These are phyloP conservation scores for Nomada hirtipes DNA, from an alignment of 2,888 invertebrate genomes.

Conservation along the genomic window DNA sequence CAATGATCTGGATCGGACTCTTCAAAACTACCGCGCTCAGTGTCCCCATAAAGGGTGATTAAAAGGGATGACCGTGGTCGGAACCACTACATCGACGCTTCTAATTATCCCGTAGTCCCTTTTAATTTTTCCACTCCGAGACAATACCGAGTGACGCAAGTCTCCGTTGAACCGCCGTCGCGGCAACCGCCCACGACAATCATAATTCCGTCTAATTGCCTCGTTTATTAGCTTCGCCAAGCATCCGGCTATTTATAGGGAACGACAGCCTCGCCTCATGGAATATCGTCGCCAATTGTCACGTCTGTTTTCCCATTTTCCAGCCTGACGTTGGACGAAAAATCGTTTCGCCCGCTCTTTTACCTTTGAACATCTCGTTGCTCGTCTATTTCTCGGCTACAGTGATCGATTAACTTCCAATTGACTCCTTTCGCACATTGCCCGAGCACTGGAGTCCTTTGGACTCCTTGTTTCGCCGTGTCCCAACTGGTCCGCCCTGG, in stretches of 20 bases:
- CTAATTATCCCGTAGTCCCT: conserved; percentile 72
- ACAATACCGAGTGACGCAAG: conserved; percentile 72
- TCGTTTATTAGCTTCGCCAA: conserved; percentile 74
- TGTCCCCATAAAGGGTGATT: conserved; percentile 36
- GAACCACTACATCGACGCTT: conserved; percentile 47
- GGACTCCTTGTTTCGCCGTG: conserved; percentile 44
- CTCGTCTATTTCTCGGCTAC: not conserved
- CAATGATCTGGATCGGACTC: conserved; percentile 14
- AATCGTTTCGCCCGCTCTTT: conserved; percentile 13
- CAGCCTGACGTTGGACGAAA: not conserved
- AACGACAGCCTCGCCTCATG: conserved; percentile 29
- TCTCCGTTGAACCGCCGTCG: conserved; percentile 59
- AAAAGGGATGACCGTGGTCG: conserved; percentile 23
- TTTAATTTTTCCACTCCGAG: conserved; percentile 66
- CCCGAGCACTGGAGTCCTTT: conserved; percentile 22
- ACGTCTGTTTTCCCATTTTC: conserved; percentile 2
- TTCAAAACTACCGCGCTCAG: not conserved
- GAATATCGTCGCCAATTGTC: no score
- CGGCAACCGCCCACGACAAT: conserved; percentile 73
- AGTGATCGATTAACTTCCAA: conserved; percentile 65
- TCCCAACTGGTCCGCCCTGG: conserved; percentile 60
- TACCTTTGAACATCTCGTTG: not conserved
- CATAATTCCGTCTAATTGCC: conserved; percentile 79
- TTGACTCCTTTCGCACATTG: conserved; percentile 57
- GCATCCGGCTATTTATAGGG: conserved; percentile 69